phyloP scores from a whole-genome alignment of 2,888 invertebrate genomes.

The Agrochola lychnidis region DNA sequence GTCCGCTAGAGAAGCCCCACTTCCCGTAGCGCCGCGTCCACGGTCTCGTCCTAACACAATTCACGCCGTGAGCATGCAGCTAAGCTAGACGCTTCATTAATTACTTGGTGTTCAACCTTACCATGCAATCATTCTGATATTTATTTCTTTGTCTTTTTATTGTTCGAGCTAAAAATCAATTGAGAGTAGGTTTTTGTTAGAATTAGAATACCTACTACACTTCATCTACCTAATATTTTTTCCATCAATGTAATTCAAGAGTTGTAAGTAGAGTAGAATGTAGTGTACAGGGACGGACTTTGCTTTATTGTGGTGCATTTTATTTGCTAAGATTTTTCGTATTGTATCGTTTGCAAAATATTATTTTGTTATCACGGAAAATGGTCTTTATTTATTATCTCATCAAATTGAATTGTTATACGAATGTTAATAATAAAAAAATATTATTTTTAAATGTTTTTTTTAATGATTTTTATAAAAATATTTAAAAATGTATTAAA shows the following conservation, averaged over 20 bases:
- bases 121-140: conserved; percentile 54
- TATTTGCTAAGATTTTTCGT: neutral
- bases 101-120: conserved; percentile 31
- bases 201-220: conserved; percentile 28
- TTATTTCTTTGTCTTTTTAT: conserved; percentile 21
- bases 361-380: neutral
- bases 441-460: too few species aligned
- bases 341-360: neutral
- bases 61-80: conserved; percentile 74
- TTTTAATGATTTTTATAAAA: too few species aligned
- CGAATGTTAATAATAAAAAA: conserved; percentile 38
- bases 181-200: conserved; percentile 32
- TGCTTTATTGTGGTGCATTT: conserved; percentile 18
- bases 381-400: conserved; percentile 10
- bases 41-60: conserved; percentile 95
- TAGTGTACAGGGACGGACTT: conserved; percentile 46
- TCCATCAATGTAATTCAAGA: neutral
- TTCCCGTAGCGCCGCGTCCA: conserved; percentile 98
- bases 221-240: conserved; percentile 17
- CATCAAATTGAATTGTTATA: conserved; percentile 11
- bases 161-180: conserved; percentile 36
- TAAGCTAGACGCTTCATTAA: conserved; percentile 54
- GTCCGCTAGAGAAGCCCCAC: conserved; percentile 95
- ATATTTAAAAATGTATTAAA: too few species aligned
- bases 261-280: neutral